Conservation (phyloP, 2,888 invertebrate genomes). For the Leptura quadrifasciata region DNA sequence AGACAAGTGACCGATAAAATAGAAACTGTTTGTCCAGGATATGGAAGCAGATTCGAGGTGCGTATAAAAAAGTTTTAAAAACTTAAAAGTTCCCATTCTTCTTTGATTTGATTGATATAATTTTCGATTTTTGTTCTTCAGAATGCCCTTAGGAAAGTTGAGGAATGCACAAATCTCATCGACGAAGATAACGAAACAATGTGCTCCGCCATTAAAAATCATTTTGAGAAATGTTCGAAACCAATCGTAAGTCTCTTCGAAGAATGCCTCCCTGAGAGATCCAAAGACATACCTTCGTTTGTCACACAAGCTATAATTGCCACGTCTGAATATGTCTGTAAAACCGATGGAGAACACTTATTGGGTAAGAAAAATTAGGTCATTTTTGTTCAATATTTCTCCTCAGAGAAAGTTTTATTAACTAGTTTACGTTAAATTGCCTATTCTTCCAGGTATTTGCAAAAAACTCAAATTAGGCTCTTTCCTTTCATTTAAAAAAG, state of each 20-base stretch:
- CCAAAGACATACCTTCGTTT: slow-evolving; percentile 56
- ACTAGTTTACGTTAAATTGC: too few relatives aligned
- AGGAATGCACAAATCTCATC: slow-evolving; percentile 51
- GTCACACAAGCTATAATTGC: slow-evolving; percentile 48
- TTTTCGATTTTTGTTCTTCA: slow-evolving; percentile 38
- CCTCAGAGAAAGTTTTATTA: too few relatives aligned
- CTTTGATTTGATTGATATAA: neutral
- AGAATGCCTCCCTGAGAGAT: slow-evolving; percentile 59
- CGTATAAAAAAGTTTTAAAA: slow-evolving; percentile 14
- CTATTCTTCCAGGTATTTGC: too few relatives aligned
- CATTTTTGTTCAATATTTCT: too few relatives aligned
- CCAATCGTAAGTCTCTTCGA: slow-evolving; percentile 57
- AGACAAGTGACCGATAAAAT: slow-evolving; percentile 40
- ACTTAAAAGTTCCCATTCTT: slow-evolving; percentile 13
- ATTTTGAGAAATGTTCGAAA: slow-evolving; percentile 53
- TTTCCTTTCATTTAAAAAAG: too few relatives aligned
- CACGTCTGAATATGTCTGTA: slow-evolving; percentile 55
- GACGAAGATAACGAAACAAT: slow-evolving; percentile 58
- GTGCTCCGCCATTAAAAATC: slow-evolving; percentile 57
- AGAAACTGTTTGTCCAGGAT: slow-evolving; percentile 53
- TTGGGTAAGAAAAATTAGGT: slow-evolving; percentile 56
- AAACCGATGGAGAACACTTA: slow-evolving; percentile 64
- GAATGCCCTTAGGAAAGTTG: slow-evolving; percentile 51
- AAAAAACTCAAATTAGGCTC: too few relatives aligned
- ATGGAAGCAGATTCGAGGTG: slow-evolving; percentile 54